phyloP scores from a whole-genome alignment of 2,797 vertebrate species.

The Carcharodon carcharias region DNA sequence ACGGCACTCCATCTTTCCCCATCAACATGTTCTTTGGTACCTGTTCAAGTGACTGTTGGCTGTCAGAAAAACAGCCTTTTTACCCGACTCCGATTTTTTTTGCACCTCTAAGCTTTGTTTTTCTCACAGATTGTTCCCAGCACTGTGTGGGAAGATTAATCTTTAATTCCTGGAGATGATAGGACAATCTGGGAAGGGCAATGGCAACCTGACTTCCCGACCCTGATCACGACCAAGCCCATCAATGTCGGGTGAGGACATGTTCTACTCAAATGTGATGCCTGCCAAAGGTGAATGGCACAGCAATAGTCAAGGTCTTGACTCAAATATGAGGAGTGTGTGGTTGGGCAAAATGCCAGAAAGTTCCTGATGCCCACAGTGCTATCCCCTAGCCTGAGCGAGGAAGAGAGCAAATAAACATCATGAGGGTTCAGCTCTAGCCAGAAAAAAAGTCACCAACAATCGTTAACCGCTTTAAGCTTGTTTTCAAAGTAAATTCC shows the following conservation, averaged over 20 bases:
- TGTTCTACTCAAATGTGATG: neutral
- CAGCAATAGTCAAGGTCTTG: neutral
- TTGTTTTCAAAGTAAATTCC: neutral
- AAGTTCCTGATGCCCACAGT: neutral
- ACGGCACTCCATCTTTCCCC: neutral
- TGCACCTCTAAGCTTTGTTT: neutral
- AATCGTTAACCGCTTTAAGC: neutral
- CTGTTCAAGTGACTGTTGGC: neutral
- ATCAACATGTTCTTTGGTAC: neutral
- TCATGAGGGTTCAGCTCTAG: neutral
- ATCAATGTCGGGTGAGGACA: neutral
- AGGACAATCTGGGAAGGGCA: neutral
- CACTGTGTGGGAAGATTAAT: neutral
- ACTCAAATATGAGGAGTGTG: neutral
- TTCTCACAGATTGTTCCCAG: neutral
- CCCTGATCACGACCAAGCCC: neutral
- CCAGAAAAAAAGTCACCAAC: neutral
- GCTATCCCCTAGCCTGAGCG: neutral
- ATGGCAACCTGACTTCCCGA: neutral
- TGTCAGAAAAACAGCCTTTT: neutral
- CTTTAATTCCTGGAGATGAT: neutral
- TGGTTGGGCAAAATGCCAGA: neutral
- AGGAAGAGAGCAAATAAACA: neutral
- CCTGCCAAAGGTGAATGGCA: neutral
- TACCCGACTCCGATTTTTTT: neutral